These are phyloP conservation scores for Neodiprion fabricii DNA, from an alignment of 1,140 invertebrate species.

Conservation along the genomic window DNA sequence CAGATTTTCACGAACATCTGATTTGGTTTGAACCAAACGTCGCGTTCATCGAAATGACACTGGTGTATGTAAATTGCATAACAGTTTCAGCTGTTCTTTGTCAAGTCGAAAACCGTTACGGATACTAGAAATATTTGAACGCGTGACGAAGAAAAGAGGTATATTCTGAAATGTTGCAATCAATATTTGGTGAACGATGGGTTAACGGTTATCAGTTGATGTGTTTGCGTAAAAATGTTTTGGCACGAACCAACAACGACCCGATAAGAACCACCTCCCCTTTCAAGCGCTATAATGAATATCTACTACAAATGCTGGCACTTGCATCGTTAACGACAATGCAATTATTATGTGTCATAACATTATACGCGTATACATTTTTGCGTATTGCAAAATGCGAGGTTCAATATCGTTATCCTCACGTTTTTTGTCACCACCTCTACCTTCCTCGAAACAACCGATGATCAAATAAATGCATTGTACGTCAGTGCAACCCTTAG, in stretches of 20 bases:
- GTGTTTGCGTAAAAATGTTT: slow-evolving; percentile 13
- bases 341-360: no score
- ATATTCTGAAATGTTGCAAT: slow-evolving; percentile 8
- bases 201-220: slow-evolving; percentile 11
- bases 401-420: no score
- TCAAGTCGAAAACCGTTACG: background rate
- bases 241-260: slow-evolving; percentile 1
- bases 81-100: background rate
- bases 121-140: background rate
- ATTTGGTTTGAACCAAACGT: no score
- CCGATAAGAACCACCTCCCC: slow-evolving; percentile 8
- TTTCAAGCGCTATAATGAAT: background rate
- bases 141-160: background rate
- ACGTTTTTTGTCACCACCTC: no score
- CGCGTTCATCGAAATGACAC: no score
- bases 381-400: no score
- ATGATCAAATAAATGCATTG: no score
- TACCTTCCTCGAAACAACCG: no score
- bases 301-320: background rate
- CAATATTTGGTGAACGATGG: slow-evolving; percentile 8
- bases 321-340: background rate
- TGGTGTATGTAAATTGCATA: background rate
- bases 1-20: no score
- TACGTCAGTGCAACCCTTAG: no score
- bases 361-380: no score